Conservation (phyloP, 2,113 vertebrate genomes). For the Pterocles gutturalis region DNA sequence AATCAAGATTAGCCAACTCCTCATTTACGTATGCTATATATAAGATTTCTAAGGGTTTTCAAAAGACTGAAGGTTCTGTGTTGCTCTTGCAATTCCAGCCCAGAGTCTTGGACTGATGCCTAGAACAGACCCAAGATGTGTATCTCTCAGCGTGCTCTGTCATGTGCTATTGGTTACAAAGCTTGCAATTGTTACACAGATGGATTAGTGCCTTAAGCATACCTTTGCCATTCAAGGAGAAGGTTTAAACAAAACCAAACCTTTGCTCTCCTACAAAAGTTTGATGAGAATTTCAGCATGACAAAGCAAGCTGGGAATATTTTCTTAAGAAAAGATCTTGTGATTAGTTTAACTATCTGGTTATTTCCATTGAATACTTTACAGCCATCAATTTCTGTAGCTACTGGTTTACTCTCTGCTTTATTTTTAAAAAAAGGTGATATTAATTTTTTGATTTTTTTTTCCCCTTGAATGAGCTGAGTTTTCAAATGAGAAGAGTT, state of each 20-base stretch:
- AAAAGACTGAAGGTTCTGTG: not conserved
- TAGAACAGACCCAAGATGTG: conserved; percentile 41
- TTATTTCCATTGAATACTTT: conserved; percentile 50
- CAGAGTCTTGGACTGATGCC: not conserved
- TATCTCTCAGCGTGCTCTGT: conserved; percentile 41
- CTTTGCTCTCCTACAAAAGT: conserved; percentile 51
- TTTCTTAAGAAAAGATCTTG: conserved; percentile 52
- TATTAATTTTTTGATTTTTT: not conserved
- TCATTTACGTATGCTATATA: not conserved
- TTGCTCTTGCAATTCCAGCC: not conserved
- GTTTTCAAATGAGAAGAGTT: not conserved
- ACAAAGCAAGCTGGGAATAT: conserved; percentile 48
- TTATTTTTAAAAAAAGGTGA: not conserved
- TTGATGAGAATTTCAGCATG: conserved; percentile 51
- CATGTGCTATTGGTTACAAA: conserved; percentile 57
- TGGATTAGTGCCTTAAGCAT: conserved; percentile 47
- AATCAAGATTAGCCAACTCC: not conserved
- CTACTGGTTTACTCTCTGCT: not conserved
- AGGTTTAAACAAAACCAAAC: conserved; percentile 22
- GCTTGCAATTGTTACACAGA: conserved; percentile 50
- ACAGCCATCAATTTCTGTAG: not conserved
- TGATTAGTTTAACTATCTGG: conserved; percentile 24
- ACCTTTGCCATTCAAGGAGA: conserved; percentile 61
- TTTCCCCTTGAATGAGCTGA: not conserved
- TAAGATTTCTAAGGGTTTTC: not conserved